Percentiles rank a stretch among this genome's conserved stretches.
Conservation (phyloP, 2,113 vertebrate species). For the Choloepus hoffmanni region DNA sequence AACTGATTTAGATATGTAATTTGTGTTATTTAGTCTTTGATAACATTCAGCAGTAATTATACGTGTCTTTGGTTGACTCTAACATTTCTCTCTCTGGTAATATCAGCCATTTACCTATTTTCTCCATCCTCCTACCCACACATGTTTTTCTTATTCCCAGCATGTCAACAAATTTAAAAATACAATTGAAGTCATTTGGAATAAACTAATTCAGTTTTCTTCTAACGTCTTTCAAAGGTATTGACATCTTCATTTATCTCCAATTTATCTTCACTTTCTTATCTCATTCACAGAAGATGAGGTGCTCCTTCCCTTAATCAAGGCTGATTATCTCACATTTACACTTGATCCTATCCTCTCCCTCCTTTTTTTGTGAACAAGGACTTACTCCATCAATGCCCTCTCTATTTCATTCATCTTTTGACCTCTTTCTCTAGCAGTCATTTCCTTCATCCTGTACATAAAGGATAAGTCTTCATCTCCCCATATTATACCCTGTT, state of each 20-base stretch:
- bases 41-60: neutral
- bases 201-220: neutral
- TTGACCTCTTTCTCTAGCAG: neutral
- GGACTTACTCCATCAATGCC: neutral
- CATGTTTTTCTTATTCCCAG: neutral
- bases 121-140: neutral
- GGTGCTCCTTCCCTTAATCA: neutral
- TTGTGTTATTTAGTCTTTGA: neutral
- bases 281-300: neutral
- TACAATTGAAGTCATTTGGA: neutral
- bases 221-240: neutral
- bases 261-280: constrained; percentile 12
- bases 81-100: neutral
- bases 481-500: neutral
- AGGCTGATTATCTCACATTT: neutral
- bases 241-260: constrained; percentile 26
- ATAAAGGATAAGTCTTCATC: neutral
- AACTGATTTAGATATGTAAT: neutral
- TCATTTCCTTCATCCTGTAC: neutral
- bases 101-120: neutral
- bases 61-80: neutral
- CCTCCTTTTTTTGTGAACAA: neutral
- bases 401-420: constrained; percentile 19
- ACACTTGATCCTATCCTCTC: neutral
- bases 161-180: neutral